A percentile compares a stretch with the other conserved stretches of the same genome.
Conservation (phyloP, 2,888 invertebrate genomes). For the Drosophila diplacantha region DNA sequence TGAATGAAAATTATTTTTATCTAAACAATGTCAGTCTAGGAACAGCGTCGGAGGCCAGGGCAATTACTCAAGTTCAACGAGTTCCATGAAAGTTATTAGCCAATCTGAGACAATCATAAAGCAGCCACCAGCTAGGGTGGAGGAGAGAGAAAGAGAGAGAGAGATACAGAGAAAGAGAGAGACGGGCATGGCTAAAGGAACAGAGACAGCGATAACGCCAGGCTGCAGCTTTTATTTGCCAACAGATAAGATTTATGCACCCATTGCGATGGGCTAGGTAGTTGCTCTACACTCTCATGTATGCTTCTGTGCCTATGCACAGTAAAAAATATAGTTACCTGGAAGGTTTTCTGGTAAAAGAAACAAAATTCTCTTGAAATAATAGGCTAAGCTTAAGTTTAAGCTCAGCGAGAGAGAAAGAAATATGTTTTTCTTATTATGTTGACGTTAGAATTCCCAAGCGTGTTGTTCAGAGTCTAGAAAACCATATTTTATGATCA, state of each 20-base stretch:
- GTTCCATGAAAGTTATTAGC: slow-evolving; percentile 36
- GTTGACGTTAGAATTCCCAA: too few species aligned
- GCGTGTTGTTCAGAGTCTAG: too few species aligned
- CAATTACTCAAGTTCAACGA: slow-evolving; percentile 47
- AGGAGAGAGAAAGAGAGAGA: not conserved
- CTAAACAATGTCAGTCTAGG: slow-evolving; percentile 29
- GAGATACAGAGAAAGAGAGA: not conserved
- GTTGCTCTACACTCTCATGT: not conserved
- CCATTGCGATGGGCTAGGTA: slow-evolving; percentile 16
- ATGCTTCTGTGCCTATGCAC: not conserved
- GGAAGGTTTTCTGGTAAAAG: not conserved
- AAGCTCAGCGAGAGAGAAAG: too few species aligned
- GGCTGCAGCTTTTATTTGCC: slow-evolving; percentile 39
- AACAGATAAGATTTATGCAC: slow-evolving; percentile 37
- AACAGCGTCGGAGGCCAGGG: slow-evolving; percentile 2
- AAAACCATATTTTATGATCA: too few species aligned
- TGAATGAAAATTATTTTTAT: slow-evolving; percentile 34
- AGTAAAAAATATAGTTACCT: not conserved
- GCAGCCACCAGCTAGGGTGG: slow-evolving; percentile 2
- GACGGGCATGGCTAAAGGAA: not conserved
- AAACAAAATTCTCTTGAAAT: not conserved
- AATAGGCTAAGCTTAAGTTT: not conserved
- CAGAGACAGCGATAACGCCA: slow-evolving; percentile 11
- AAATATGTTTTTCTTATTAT: too few species aligned
- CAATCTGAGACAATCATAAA: slow-evolving; percentile 18